These are phyloP conservation scores for Microctenopoma lineatum DNA, from an alignment of 2,797 vertebrate species.

Conservation along the genomic window DNA sequence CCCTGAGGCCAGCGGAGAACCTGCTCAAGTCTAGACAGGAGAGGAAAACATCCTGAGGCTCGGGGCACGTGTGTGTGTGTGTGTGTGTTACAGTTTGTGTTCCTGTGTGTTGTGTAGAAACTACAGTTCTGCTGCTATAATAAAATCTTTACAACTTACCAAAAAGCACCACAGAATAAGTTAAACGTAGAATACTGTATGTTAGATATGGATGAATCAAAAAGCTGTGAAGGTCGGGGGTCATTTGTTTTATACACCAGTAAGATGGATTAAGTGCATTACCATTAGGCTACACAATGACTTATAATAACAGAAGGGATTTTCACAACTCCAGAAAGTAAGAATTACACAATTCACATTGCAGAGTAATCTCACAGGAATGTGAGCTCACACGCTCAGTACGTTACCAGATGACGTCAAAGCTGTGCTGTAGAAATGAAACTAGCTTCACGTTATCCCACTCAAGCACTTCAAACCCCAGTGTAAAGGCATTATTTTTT, in stretches of 20 bases:
- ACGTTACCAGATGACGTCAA: not conserved
- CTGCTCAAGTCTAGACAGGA: slow-evolving; percentile 68
- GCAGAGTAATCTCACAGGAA: slow-evolving; percentile 22
- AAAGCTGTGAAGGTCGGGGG: no score
- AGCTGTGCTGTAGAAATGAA: not conserved
- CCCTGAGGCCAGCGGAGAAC: slow-evolving; percentile 54
- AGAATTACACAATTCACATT: slow-evolving; percentile 27
- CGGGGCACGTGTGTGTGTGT: slow-evolving; percentile 23
- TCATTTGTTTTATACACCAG: not conserved
- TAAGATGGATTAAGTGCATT: not conserved
- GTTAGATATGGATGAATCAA: not conserved
- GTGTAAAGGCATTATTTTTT: not conserved
- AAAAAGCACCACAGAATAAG: not conserved
- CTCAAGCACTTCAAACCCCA: not conserved
- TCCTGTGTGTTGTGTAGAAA: not conserved
- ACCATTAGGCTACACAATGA: not conserved
- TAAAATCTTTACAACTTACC: not conserved
- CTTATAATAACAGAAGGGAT: not conserved
- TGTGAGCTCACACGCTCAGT: not conserved
- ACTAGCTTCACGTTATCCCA: not conserved
- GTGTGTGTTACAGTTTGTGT: slow-evolving; percentile 26
- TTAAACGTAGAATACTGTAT: not conserved
- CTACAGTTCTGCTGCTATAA: no score
- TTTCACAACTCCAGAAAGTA: slow-evolving; percentile 15
- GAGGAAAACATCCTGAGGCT: slow-evolving; percentile 27